Percentiles rank a stretch among this genome's conserved stretches.
phyloP scores from a whole-genome alignment of 1,140 invertebrate genomes.

The Philopotamus ludificatus region DNA sequence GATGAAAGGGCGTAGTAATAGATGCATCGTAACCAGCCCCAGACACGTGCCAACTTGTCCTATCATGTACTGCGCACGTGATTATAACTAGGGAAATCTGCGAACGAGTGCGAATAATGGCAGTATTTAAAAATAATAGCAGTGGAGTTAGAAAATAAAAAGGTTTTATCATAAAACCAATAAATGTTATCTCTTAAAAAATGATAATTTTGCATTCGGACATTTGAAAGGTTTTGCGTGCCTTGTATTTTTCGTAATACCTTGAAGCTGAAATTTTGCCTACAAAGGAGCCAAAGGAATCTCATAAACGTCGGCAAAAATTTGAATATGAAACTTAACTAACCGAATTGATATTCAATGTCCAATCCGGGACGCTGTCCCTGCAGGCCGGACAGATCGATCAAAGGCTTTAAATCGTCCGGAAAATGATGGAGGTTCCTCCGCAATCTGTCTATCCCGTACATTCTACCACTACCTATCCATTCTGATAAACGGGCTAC shows the following conservation, averaged over 20 bases:
- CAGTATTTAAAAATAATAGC: no score
- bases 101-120: neutral
- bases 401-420: slow-evolving; percentile 36
- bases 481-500: no score
- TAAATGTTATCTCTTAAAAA: neutral
- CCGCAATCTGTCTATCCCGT: slow-evolving; percentile 9
- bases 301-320: slow-evolving; percentile 8
- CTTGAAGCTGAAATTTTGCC: neutral
- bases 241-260: neutral
- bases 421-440: slow-evolving; percentile 35
- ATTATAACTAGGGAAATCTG: no score
- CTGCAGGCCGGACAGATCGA: slow-evolving; percentile 26
- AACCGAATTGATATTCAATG: slow-evolving; percentile 39
- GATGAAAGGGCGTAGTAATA: slow-evolving; percentile 28
- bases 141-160: no score
- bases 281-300: neutral
- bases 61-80: no score
- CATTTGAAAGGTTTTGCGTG: no score
- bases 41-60: neutral
- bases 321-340: slow-evolving; percentile 33
- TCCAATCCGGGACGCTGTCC: slow-evolving; percentile 25
- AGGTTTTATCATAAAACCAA: no score
- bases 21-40: slow-evolving; percentile 19
- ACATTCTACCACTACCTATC: no score
- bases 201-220: no score